Conservation (phyloP, 2,113 vertebrate genomes). For the Eurypyga helias region DNA sequence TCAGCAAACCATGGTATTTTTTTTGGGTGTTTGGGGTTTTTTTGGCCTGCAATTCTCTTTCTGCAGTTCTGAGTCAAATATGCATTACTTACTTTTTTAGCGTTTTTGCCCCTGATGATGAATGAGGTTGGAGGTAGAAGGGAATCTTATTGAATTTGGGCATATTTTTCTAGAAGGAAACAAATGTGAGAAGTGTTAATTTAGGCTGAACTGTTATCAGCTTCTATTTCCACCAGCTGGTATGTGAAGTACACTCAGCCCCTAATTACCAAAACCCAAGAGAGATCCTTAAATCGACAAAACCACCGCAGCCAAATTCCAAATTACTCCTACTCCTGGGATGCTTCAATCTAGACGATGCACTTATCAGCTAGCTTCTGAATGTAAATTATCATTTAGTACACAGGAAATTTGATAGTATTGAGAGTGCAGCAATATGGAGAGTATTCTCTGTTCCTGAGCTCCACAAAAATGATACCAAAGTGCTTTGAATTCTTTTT, state of each 20-base stretch:
- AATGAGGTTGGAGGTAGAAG: conserved; percentile 99
- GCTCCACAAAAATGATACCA: neutral
- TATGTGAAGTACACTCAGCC: conserved; percentile 2
- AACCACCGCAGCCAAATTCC: neutral
- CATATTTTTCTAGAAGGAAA: conserved; percentile 94
- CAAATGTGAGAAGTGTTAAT: conserved; percentile 13
- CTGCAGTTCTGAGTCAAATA: neutral
- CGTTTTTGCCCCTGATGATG: conserved; percentile 97
- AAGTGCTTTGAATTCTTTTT: neutral
- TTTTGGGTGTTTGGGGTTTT: no score
- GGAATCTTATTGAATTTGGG: conserved; percentile 99
- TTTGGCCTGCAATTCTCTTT: neutral
- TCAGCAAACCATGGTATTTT: neutral
- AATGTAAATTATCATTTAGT: conserved; percentile 7
- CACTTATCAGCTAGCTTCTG: neutral
- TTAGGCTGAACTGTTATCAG: neutral
- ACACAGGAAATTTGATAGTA: neutral
- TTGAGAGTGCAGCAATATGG: neutral
- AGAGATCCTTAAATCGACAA: conserved; percentile 16
- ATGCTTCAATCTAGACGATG: conserved; percentile 8
- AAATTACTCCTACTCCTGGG: neutral
- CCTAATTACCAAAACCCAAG: conserved; percentile 18
- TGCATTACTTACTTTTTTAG: conserved; percentile 91
- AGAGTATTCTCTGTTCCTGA: neutral
- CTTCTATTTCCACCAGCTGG: neutral